Percentiles rank a stretch among this genome's conserved stretches.
phyloP scores from a whole-genome alignment of 2,113 vertebrate genomes.

The Erinaceus europaeus region DNA sequence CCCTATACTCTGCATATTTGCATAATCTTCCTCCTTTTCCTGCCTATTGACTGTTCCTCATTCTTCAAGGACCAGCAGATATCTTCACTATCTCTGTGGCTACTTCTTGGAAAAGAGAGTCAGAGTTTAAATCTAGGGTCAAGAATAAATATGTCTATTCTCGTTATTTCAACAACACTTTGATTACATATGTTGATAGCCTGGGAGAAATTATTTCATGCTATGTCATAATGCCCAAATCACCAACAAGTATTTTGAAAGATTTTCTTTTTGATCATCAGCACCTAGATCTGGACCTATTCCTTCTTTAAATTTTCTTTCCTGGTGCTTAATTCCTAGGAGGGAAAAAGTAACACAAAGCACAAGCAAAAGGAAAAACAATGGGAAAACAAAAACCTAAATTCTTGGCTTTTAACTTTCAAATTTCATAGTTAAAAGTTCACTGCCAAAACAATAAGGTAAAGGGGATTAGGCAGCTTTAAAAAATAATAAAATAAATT shows the following conservation, averaged over 20 bases:
- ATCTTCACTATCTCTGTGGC: neutral
- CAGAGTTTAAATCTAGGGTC: no score
- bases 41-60: no score
- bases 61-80: neutral
- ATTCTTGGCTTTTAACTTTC: neutral
- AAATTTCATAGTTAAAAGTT: neutral
- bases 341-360: neutral
- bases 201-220: neutral
- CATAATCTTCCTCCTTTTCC: neutral
- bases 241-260: conserved; percentile 3
- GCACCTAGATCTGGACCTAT: neutral
- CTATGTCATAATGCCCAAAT: neutral
- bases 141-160: neutral
- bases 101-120: neutral
- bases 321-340: neutral
- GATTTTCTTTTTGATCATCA: neutral
- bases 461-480: neutral
- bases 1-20: neutral
- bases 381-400: neutral
- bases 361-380: no score
- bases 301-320: neutral
- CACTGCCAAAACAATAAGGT: neutral
- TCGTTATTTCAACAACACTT: neutral
- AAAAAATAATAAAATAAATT: neutral
- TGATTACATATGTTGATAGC: neutral